Evolutionary conservation across 2,888 invertebrate species (phyloP), one percentile per base, ranked within the genome.

Genomic region (Tyria jacobaeae): DNA sequence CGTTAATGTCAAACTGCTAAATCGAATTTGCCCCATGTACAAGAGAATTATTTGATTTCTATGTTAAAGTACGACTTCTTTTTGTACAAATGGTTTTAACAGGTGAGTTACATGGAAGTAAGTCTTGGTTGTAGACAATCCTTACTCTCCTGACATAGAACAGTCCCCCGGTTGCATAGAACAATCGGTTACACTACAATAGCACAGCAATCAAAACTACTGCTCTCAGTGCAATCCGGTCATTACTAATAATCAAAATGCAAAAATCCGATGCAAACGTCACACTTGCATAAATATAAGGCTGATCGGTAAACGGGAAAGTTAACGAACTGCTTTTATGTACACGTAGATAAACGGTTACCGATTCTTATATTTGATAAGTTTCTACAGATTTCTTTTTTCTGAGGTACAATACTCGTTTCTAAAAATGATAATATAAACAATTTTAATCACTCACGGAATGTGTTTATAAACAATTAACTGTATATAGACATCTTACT

Each of bases 241-340:
- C 58, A 57, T 60, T 58, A 17, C n/a, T 17, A 64, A 61, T 35
- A 62, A 62, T 27, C 50, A 49, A 60, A 56, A 64, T 41, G 57
- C 35, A 50, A 24, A 59, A 24, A 56, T 25, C 49, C 15, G 52
- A 51, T 31, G 39, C 44, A 47, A 21, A 35, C 51, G 31, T n/a
- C 39, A 54, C 37, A 21, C 49, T 25, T 31, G n/a, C 17, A 44
- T 31, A n/a, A n/a, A 60, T 35, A 35, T 14, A 56, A n/a, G 15
- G 27, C 34, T 25, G 24, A 6, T 44, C 34, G 14, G 27, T 51
- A 35, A 31, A 25, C 37, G 60, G 21, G 10, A 39, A 27, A 44
- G 24, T 51, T 21, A 59, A 64, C 21, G 21, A 1, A 21, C 44
- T 61, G 62, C 14, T 48, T n/a, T 48, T 39, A 27, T 44, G 17